Evolutionary conservation across 2,113 vertebrate genomes (phyloP), one percentile per base, ranked within the genome.

Genomic region (Thymallus thymallus): DNA sequence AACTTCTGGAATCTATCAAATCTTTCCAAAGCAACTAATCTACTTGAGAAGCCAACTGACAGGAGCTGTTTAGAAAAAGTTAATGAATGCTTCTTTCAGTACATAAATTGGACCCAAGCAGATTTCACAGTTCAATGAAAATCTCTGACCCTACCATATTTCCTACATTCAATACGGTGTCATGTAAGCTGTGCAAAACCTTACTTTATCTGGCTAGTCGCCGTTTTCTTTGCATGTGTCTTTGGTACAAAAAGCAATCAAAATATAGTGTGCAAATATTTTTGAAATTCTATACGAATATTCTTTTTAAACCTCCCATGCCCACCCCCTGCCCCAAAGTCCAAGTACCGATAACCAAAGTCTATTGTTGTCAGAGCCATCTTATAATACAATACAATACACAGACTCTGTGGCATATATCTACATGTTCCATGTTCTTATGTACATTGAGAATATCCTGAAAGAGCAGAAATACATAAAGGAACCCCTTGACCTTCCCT

Each of bases 141-240:
- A 94, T 96, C 94, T 95, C 95, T 96, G 96, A 95, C 96, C 96
- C 96, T 94, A 94, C 95, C 94, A 94, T 89, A 88, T 90, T 86
- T 94, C 94, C 96, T 99, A 99, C 98, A 99, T 99, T 99, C 98
- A 98, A 94, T 98, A 97, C 96, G 96, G 96, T 98, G 95, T 99
- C 95, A 96, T 94, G 93, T 96, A 98, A 98, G 96, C 98, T 99
- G 98, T 98, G 98, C 98, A 99, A 99, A 99, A 96, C 97, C 97
- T 98, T 98, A 97, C 97, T 96, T 96, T 96, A 94, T 96, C 97
- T 97, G 98, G 98, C 98, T 96, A 94, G 95, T 94, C 75, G 96
- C 97, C 97, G 95, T 96, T 93, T 96, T 96, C 95, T 94, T 98
- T 98, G 95, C 96, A 98, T 98, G 98, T 96, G 95, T 99, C 98